Base-by-base conservation (phyloP, 2,113 vertebrate genomes). In the Ctenomys sociabilis region DNA sequence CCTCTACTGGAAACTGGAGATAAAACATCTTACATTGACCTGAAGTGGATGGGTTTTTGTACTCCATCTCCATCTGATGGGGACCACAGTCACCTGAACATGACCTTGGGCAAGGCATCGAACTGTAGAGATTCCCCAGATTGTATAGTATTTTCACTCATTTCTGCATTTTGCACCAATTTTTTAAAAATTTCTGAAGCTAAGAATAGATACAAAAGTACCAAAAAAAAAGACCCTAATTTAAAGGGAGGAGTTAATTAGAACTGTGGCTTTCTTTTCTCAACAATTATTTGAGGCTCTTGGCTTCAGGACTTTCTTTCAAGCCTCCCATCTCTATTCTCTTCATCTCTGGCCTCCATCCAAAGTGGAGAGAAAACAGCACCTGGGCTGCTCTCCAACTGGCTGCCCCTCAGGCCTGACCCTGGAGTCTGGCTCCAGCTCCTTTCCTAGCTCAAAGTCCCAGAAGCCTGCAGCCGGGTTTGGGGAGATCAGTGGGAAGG, bases 171-270 rank as follows among this genome's bases (percentile, higher is more conserved):
- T 85, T 78, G 82, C 93, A 72, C 64, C 90, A 91, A 66, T 37
- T 88, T 84, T 3, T 0, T 1, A 66, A 91, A 45, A 68, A 40
- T 78, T 86, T 94, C 49, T 26, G 35, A 54, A 35, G 64, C 95
- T 85, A 97, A 94, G 64, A 97, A 97, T 92, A 97, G 93, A 89
- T 32, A 64, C 26, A 49, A 90, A 96, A 97, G 85, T n/a, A 97
- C 16, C 14, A 57, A 57, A 57, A 57, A 57, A 97, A 88, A 95
- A 97, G 96, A 96, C 52, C 86, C 72, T 96, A 96, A 97, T 97
- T 96, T 90, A 13, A 32, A 87, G 83, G 70, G 40, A 72, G 49
- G 45, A 52, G 45, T 52, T 96, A 96, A 97, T 96, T 90, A 93
- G 95, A 96, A 91, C 85, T 22, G 30, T 63, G 77, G 40, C 26